Evolutionary conservation across 2,888 invertebrate species (phyloP).

Genomic region (Cheiracanthium punctorium): DNA sequence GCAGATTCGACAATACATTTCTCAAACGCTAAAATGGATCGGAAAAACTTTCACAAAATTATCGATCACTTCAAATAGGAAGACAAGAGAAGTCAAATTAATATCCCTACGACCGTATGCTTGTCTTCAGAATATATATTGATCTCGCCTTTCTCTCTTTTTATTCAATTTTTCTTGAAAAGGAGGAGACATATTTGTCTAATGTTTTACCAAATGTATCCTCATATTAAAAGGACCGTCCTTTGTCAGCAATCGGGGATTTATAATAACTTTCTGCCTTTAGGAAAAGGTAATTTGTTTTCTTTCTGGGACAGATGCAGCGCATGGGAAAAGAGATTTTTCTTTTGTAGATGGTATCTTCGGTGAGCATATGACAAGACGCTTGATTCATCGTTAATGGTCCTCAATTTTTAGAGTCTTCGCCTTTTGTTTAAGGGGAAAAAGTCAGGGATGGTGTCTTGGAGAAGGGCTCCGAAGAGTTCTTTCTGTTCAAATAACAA

Average conservation of each 20-base stretch:
- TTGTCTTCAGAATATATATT: constrained; percentile 49
- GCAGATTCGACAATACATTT: constrained; percentile 8
- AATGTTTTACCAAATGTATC: constrained; percentile 70
- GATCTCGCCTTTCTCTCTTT: constrained; percentile 36
- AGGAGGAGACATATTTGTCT: constrained; percentile 67
- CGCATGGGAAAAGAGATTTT: constrained; percentile 49
- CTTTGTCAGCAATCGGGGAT: constrained; percentile 66
- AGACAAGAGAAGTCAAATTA: constrained; percentile 69
- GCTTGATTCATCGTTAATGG: constrained; percentile 67
- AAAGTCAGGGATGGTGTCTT: neutral
- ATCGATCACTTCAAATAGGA: constrained; percentile 48
- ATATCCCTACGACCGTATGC: constrained; percentile 58
- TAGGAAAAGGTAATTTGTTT: constrained; percentile 64
- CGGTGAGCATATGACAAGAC: constrained; percentile 55
- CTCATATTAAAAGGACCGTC: constrained; percentile 69
- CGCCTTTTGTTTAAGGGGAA: constrained; percentile 11
- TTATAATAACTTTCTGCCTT: constrained; percentile 68
- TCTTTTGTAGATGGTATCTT: constrained; percentile 61
- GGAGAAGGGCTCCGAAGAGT: neutral
- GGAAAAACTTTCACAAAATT: constrained; percentile 42
- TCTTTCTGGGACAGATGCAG: constrained; percentile 61
- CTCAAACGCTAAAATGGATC: constrained; percentile 10
- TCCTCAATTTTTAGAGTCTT: constrained; percentile 47
- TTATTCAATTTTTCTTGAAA: constrained; percentile 60
- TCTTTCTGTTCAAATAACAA: constrained; percentile 61